Conservation (phyloP, 2,888 invertebrate species). For the Anaspis maculata region DNA sequence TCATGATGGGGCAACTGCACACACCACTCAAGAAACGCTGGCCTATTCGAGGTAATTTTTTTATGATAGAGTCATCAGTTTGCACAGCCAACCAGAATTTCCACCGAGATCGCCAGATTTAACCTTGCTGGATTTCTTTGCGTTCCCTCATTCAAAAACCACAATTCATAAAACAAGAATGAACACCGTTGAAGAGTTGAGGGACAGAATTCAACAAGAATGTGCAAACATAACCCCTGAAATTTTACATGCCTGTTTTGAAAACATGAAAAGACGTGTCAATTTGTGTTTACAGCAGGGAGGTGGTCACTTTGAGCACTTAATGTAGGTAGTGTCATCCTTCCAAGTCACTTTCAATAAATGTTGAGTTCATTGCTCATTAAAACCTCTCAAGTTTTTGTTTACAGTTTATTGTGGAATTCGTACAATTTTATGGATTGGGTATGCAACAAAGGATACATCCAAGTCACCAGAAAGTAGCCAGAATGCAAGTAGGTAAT, state of each 20-base stretch:
- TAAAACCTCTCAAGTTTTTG: too few relatives aligned
- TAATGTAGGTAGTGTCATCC: too few relatives aligned
- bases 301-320: slow-evolving; percentile 1
- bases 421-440: too few relatives aligned
- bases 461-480: too few relatives aligned
- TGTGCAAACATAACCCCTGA: neutral
- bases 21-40: slow-evolving; percentile 6
- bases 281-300: neutral
- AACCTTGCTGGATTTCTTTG: neutral
- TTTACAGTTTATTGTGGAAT: too few relatives aligned
- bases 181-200: neutral
- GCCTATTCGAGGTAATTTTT: slow-evolving; percentile 3
- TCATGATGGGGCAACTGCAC: slow-evolving; percentile 9
- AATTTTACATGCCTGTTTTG: neutral
- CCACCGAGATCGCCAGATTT: neutral
- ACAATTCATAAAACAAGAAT: neutral
- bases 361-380: too few relatives aligned
- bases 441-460: too few relatives aligned
- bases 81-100: neutral
- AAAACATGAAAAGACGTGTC: slow-evolving; percentile 1
- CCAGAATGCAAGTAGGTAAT: too few relatives aligned
- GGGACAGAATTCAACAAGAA: neutral
- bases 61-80: slow-evolving; percentile 4
- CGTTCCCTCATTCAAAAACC: neutral
- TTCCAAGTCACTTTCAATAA: too few relatives aligned